Base-by-base conservation (phyloP, 2,888 invertebrate species). In the Trissolcus japonicus region DNA sequence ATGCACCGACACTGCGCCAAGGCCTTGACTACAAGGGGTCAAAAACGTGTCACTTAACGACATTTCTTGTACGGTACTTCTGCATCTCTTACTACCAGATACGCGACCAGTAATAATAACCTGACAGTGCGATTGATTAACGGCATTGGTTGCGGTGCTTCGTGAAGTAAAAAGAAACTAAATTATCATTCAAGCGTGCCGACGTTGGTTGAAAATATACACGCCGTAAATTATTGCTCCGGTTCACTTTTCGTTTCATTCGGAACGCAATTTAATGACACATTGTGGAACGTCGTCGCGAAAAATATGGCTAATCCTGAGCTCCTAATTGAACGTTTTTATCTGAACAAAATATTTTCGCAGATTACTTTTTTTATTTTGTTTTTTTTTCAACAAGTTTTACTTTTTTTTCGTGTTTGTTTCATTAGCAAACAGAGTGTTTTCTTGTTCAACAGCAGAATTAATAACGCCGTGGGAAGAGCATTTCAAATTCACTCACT, bases 41-140 rank as follows among this genome's bases (percentile, higher is more conserved):
- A 72, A 72, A 75, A 75, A 72, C 74, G 74, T 71, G 78, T 74
- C 75, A 77, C 67, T 72, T 72, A 74, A 76, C 56, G 63, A 72
- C 67, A 61, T 73, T 68, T 72, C 63, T 53, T 53, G 54, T 61
- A 65, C 75, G 78, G 71, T 79, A 66, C 68, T 75, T 72, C 57
- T 59, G 65, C 59, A 63, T 29, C 55, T 46, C 63, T 75, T 68
- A 68, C 63, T 67, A 67, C 72, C 73, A 53, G 61, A 65, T 69
- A 60, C 73, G 73, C 73, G 60, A 46, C 19, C 40, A 11, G 43
- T 72, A 75, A 79, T 76, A 67, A 78, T 62, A 75, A 71, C 57
- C 71, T 67, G 75, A 63, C 75, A 60, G 59, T 60, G 60, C 60
- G 51, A 60, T 59, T 78, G 75, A 78, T 78, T 78, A 75, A 78